These are phyloP conservation scores for Apaloderma vittatum DNA, from an alignment of 2,113 vertebrate species.

Conservation along the genomic window DNA sequence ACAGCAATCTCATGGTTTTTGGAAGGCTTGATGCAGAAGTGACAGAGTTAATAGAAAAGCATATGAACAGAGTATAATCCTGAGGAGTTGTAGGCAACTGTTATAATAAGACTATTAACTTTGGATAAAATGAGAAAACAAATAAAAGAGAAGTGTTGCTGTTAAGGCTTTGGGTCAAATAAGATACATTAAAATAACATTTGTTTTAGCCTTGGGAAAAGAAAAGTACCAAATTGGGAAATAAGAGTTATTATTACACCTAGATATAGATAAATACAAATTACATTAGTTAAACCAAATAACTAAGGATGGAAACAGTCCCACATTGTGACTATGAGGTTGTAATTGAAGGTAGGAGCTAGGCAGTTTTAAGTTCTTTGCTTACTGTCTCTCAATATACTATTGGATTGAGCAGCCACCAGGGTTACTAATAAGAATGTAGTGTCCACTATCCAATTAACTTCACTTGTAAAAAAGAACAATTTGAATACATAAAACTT, in stretches of 20 bases:
- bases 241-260: conserved; percentile 10
- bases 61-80: neutral
- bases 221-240: conserved; percentile 10
- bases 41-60: neutral
- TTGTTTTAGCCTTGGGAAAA: neutral
- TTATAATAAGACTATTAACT: neutral
- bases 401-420: neutral
- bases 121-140: neutral
- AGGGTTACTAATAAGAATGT: neutral
- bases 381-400: neutral
- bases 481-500: neutral
- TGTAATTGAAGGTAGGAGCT: neutral
- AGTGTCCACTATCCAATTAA: neutral
- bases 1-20: neutral
- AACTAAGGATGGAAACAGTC: neutral
- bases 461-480: neutral
- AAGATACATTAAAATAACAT: neutral
- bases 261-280: conserved; percentile 15
- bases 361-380: neutral
- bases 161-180: conserved; percentile 15
- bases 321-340: neutral
- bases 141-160: neutral
- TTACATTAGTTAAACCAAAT: neutral
- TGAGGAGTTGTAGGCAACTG: neutral
- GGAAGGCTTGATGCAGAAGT: neutral